Base-by-base conservation (phyloP, 1,140 invertebrate species). In the Drosophila sucinea region DNA sequence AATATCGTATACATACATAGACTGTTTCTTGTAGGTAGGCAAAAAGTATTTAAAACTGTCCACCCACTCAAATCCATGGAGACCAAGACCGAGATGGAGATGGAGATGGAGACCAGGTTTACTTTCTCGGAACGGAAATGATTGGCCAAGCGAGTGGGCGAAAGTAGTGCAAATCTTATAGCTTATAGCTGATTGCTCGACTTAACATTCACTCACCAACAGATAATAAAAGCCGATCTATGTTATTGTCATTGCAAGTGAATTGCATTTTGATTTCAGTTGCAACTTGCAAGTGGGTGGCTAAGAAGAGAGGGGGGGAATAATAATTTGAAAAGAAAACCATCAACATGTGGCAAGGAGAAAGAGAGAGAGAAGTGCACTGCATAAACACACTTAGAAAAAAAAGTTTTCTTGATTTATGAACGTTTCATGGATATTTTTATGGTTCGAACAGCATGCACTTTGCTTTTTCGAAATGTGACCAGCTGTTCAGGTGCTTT, bases 81-180 rank as follows among this genome's bases (percentile, higher is more conserved):
- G 35, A 27, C 44, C 7, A 17, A 2, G 17, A 23, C 44, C 0
- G 5, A 47, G 23, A 47, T 23, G 10, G 23, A 27, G 8, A 27
- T 25, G 25, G 44, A 27, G 1, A 25, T 0, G 35, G 35, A 38
- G 35, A 51, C 44, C 44, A 51, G 44, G 44, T 51, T 57, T 57
- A n/a, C 55, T 57, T 57, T 57, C 55, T 57, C 55, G 30, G 30
- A 57, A 57, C 55, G 55, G 55, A 57, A 57, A 57, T 57, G 55
- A 57, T 51, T 51, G 44, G 55, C 30, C 55, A 35, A 17, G n/a
- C 30, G 32, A 33, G 55, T 57, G 55, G 55, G 55, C 55, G 55
- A 57, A 57, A 57, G 55, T 57, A 33, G 55, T 57, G 55, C 55
- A 57, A 57, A 57, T 57, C 32, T 32, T 57, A 23, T 47, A 25